Conservation (phyloP, 2,888 invertebrate species). For the Phengaris arion region DNA sequence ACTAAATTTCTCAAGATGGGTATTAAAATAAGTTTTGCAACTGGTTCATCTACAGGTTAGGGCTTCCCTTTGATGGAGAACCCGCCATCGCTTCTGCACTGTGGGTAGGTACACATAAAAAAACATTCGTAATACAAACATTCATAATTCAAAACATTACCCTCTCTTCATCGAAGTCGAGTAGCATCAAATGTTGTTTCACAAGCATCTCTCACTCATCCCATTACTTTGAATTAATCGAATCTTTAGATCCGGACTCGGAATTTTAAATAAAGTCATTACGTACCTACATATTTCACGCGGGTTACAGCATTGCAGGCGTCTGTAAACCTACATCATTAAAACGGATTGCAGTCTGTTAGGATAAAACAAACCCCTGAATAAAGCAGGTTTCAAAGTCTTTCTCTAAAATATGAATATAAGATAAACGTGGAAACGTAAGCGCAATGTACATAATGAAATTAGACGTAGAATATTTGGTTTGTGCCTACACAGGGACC, state of each 20-base stretch:
- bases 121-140: no score
- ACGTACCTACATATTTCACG: neutral
- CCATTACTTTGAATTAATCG: neutral
- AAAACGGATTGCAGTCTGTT: slow-evolving; percentile 10
- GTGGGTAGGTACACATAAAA: no score
- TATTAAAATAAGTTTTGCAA: no score
- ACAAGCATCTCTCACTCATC: neutral
- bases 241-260: neutral
- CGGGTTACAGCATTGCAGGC: slow-evolving; percentile 21
- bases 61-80: no score
- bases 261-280: slow-evolving; percentile 23
- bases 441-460: neutral
- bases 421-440: neutral
- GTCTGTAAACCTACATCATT: slow-evolving; percentile 17
- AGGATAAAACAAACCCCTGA: slow-evolving; percentile 4
- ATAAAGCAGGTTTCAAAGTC: slow-evolving; percentile 1
- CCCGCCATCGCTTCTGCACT: no score
- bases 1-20: no score
- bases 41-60: no score
- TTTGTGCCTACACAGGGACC: neutral
- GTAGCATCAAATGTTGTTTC: neutral
- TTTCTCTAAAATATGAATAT: slow-evolving; percentile 5
- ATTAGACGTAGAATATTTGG: neutral
- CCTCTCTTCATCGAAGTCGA: no score
- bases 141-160: no score